Base-by-base conservation (phyloP, 2,888 invertebrate species). In the Scaptomyza polygonia region DNA sequence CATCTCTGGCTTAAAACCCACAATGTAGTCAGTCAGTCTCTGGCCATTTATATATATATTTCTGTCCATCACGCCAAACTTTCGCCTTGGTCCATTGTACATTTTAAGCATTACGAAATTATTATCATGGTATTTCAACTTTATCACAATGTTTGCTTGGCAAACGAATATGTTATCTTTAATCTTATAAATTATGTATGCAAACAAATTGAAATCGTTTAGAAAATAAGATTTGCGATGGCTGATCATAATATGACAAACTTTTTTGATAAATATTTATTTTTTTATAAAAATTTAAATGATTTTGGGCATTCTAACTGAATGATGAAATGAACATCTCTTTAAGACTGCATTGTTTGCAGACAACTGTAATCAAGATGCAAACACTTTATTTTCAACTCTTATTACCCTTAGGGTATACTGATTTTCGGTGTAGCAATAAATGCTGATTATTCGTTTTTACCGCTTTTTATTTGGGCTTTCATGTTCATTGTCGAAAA, bases 401-500 rank as follows among this genome's bases (percentile, higher is more conserved):
- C 25, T 27, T 32, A 12, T 2, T 21, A 6, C 11, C 18, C 21
- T 7, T 16, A 63, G 54, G 5, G 59, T 44, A 73, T 52, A 4
- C 34, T 14, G 8, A n/a, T 7, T 9, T 40, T 61, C 48, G 30
- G 45, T 16, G 27, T 44, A 39, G 29, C 56, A 52, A 52, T 29
- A 52, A 30, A 30, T 32, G n/a, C 32, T 48, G n/a, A 39, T 7
- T 34, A 21, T 32, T 16, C 29, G 12, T 32, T 14, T 1, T n/a
- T 14, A 12, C 0, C 5, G 0, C 0, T 36, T 42, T 56, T 29
- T 58, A 58, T 67, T 65, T 65, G 47, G 49, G 53, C 62, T 62
- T 49, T 57, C 55, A 51, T 54, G 55, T 57, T 62, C 62, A 67
- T 80, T 79, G 69, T 76, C 16, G 49, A 56, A 40, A 42, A 56